Evolutionary conservation across 2,113 vertebrate species (phyloP), one percentile per base, ranked within the genome.

Genomic region (Neogobius melanostomus): DNA sequence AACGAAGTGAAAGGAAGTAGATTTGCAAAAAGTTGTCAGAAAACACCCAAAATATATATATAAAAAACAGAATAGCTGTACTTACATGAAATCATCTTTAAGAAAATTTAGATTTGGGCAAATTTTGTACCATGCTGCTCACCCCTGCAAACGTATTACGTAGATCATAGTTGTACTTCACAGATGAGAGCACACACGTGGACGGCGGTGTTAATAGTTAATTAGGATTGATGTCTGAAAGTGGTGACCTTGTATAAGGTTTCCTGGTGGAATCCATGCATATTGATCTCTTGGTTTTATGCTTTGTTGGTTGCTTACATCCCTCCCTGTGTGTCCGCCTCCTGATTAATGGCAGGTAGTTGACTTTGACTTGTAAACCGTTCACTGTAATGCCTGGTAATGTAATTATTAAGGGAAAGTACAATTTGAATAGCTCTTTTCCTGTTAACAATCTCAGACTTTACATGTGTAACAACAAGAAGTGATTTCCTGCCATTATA

Each of bases 171-270:
- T 36, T 36, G 68, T 69, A 46, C 8, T 62, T 69, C 44, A 36
- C 16, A 65, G 65, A 71, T 71, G 76, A 67, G 72, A 65, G 69
- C 47, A 63, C 65, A 54, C 83, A 81, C 72, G 74, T 78, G 67
- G 85, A 77, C 68, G 84, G 69, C 69, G 66, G 82, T 82, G 79
- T 93, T 88, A 92, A 92, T 92, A 86, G 74, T 92, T 92, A 89
- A 93, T 93, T 89, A 91, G 88, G 91, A 90, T 91, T 87, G 89
- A 90, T 92, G 78, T 90, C 91, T 82, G 73, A 59, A 85, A 86
- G 87, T 83, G 83, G 83, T 85, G 87, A 91, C 91, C 89, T 90
- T 87, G 88, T 88, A 68, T 92, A 80, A 76, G 80, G 89, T 92
- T 92, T 92, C 89, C 75, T 82, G 56, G 76, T 85, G 85, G 89